These are phyloP conservation scores for Formica exsecta DNA, from an alignment of 1,140 invertebrate genomes.

Conservation along the genomic window DNA sequence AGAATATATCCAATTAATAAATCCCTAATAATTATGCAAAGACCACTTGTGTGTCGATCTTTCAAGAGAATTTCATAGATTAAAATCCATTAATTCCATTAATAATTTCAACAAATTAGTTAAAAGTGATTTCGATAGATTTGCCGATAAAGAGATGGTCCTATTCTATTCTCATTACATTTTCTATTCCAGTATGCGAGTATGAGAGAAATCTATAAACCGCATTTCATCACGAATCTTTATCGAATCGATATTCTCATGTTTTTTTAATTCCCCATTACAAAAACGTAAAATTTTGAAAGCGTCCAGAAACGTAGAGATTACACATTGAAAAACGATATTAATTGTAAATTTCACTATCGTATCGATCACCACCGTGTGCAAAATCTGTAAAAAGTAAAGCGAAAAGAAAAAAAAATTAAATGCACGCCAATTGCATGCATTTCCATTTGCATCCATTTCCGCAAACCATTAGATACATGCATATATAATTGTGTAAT, in stretches of 20 bases:
- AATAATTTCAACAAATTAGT: no score
- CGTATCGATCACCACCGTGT: neutral
- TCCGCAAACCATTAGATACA: neutral
- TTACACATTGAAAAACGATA: neutral
- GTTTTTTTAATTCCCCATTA: neutral
- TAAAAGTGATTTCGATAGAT: no score
- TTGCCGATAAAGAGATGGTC: no score
- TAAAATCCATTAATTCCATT: no score
- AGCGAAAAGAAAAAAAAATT: conserved; percentile 25
- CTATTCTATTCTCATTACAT: neutral
- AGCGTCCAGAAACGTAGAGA: neutral
- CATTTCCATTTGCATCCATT: conserved; percentile 42
- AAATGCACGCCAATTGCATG: conserved; percentile 28
- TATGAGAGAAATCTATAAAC: neutral
- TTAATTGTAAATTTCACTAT: conserved; percentile 3
- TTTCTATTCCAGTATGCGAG: neutral
- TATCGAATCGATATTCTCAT: neutral
- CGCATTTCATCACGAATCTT: neutral
- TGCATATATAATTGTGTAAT: neutral
- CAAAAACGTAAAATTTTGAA: neutral
- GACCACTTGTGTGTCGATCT: no score
- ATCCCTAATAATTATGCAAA: neutral
- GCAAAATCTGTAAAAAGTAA: neutral
- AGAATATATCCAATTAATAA: neutral
- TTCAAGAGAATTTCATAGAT: no score